Evolutionary conservation across 2,113 vertebrate genomes (phyloP).

Genomic region (Abramis brama): DNA sequence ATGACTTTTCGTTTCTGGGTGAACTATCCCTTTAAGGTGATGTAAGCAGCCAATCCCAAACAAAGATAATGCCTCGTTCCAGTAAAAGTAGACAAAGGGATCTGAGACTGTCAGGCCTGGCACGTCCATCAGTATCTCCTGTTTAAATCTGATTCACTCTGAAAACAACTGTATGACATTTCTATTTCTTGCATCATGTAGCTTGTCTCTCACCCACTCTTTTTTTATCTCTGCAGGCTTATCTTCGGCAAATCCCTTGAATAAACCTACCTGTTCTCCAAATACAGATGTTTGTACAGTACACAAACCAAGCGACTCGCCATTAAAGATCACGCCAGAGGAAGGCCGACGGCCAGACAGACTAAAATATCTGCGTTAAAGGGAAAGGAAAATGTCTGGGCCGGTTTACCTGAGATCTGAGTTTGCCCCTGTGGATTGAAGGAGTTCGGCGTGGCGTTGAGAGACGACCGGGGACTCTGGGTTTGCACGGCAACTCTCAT

Average conservation of each 20-base stretch:
- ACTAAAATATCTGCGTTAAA: background rate
- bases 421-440: constrained; percentile 92
- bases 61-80: background rate
- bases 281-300: background rate
- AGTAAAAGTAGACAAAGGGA: background rate
- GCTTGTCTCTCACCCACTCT: background rate
- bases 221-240: background rate
- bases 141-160: constrained; percentile 18
- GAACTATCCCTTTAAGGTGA: constrained; percentile 27
- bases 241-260: constrained; percentile 22
- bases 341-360: background rate
- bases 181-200: constrained; percentile 23
- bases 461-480: constrained; percentile 88
- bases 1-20: background rate
- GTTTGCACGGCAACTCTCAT: constrained; percentile 91
- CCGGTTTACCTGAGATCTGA: constrained; percentile 86
- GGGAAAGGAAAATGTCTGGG: background rate
- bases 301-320: background rate
- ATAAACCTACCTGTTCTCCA: constrained; percentile 25
- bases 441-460: constrained; percentile 88
- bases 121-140: constrained; percentile 3
- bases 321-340: background rate
- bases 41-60: constrained; percentile 14
- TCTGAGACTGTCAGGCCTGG: background rate
- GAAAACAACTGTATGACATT: background rate